Conservation (phyloP, 35 echinoderm and acorn worm species). For the Eucidaris tribuloides region DNA sequence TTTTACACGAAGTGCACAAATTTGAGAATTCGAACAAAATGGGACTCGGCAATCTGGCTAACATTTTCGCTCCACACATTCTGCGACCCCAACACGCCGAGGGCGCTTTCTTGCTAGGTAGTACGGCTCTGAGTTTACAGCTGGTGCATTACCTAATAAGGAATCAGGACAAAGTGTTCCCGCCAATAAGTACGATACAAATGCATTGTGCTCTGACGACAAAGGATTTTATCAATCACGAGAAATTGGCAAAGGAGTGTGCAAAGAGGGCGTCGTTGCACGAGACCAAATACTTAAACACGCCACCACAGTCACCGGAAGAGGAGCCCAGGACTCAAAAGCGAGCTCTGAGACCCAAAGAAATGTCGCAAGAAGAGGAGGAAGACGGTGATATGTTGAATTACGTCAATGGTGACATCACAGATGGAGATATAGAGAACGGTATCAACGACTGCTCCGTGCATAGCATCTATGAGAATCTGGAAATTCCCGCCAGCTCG, state of each 20-base stretch:
- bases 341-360: background rate
- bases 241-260: slow-evolving; percentile 49
- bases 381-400: background rate
- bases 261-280: slow-evolving; percentile 17
- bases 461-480: slow-evolving; percentile 80
- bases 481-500: slow-evolving; percentile 35
- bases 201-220: slow-evolving; percentile 33
- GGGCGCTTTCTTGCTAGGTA: slow-evolving; percentile 65
- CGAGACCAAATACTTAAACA: slow-evolving; percentile 21
- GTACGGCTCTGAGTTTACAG: slow-evolving; percentile 82
- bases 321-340: background rate
- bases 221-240: slow-evolving; percentile 40
- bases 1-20: slow-evolving; percentile 74
- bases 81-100: slow-evolving; percentile 80
- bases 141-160: slow-evolving; percentile 81
- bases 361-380: background rate
- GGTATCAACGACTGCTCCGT: slow-evolving; percentile 16
- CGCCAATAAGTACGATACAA: slow-evolving; percentile 57
- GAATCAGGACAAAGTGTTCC: slow-evolving; percentile 74
- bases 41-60: slow-evolving; percentile 90
- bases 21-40: slow-evolving; percentile 82
- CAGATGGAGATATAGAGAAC: slow-evolving; percentile 9
- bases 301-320: background rate
- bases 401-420: slow-evolving; percentile 1
- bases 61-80: slow-evolving; percentile 96